phyloP scores from a whole-genome alignment of 2,888 invertebrate genomes.

The Macaria notata region DNA sequence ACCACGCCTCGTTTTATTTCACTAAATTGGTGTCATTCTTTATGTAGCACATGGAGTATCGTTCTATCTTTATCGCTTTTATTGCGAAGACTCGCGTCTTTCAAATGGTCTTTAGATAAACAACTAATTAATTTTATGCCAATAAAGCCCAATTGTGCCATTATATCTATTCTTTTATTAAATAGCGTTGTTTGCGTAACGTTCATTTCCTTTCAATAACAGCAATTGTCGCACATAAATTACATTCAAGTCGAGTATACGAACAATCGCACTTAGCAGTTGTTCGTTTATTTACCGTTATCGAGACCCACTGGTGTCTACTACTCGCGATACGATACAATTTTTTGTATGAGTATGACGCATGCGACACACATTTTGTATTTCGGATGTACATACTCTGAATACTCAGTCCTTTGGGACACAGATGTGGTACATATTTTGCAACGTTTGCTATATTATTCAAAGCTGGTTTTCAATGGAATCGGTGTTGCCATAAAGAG shows the following conservation, averaged over 20 bases:
- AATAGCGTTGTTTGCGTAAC: too few species aligned
- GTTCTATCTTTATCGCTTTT: conserved; percentile 13
- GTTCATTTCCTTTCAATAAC: too few species aligned
- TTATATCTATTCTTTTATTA: too few species aligned
- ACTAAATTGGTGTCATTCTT: conserved; percentile 19
- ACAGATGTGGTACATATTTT: conserved; percentile 19
- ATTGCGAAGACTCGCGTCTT: conserved; percentile 2
- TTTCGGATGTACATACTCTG: conserved; percentile 28
- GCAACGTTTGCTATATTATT: background rate
- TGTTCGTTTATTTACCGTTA: conserved; percentile 61
- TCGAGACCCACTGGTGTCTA: conserved; percentile 45
- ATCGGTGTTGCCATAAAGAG: conserved; percentile 37
- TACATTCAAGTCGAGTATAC: too few species aligned
- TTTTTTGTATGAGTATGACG: conserved; percentile 54
- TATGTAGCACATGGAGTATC: conserved; percentile 7
- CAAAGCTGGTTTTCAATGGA: conserved; percentile 45
- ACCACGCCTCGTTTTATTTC: conserved; percentile 30
- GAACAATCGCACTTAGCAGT: conserved; percentile 40
- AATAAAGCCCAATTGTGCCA: too few species aligned
- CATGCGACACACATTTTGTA: conserved; percentile 42
- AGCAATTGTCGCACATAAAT: too few species aligned
- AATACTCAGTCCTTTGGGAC: conserved; percentile 38
- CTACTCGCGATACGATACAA: conserved; percentile 38
- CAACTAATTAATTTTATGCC: too few species aligned
- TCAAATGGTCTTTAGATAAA: too few species aligned